Evolutionary conservation across 2,888 invertebrate species (phyloP), one percentile per base, ranked within the genome.

Genomic region (Spilarctia lutea): DNA sequence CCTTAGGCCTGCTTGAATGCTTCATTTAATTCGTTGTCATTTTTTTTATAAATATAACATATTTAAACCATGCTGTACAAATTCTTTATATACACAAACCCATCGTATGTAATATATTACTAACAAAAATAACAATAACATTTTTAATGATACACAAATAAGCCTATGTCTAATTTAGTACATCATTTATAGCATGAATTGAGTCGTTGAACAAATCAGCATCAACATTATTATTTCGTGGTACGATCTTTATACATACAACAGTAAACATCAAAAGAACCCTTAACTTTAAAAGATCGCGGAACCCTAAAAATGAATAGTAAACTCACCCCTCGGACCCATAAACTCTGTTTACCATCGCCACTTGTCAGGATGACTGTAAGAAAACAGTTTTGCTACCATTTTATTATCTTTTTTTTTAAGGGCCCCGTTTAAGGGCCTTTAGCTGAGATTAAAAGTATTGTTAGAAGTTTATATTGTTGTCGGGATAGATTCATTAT

Each of bases 331-430:
- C 91, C 88, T 88, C 88, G 80, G 81, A 86, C 88, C 91, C 89
- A 89, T 93, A 91, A 94, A 92, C 88, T 90, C 91, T 94, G 93
- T 94, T 94, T 89, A 85, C 85, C 80, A 83, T 78, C 80, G 88
- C 90, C 92, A 93, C 94, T 94, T 93, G 94, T 91, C 90, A 88
- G 86, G 88, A 91, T 93, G 94, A 94, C 92, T 92, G 83, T 86
- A 88, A 88, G 85, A 85, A 88, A 90, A 91, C 89, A 88, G 88
- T 89, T 89, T 84, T 84, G 90, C 90, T 90, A 90, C 91, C 84
- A 89, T 84, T 88, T 87, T 86, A 89, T 89, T 89, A 87, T 86
- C 79, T 82, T 63, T 63, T 63, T 63, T 84, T 87, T 83, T 81
- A 81, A 85, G 84, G 85, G 85, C 80, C 76, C 75, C 86, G 82